Percentiles rank a stretch among this genome's conserved stretches.
Conservation (phyloP, 1,140 invertebrate species). For the Scaptomyza hsui region DNA sequence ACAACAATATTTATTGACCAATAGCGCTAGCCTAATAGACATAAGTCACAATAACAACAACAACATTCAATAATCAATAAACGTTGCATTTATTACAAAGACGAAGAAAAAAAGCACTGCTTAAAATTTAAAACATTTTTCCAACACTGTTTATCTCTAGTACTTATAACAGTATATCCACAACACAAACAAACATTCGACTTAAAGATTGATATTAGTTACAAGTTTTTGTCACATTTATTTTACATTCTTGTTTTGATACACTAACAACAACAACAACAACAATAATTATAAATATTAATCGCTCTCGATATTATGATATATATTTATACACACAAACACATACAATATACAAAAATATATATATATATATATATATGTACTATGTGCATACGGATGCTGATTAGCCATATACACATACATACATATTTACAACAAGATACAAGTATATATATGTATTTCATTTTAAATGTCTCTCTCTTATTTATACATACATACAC, state of each 20-base stretch:
- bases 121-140: no score
- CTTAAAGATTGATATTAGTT: background rate
- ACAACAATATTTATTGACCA: conserved; percentile 28
- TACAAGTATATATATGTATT: conserved; percentile 26
- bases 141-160: conserved; percentile 15
- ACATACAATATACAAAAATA: background rate
- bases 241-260: background rate
- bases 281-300: background rate
- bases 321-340: background rate
- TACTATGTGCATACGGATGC: background rate
- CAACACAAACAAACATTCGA: background rate
- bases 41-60: conserved; percentile 15
- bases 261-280: conserved; percentile 2
- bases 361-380: conserved; percentile 2
- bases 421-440: conserved; percentile 3
- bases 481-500: conserved; percentile 18
- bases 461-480: conserved; percentile 1
- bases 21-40: conserved; percentile 26
- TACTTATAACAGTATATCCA: conserved; percentile 6
- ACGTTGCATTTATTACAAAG: conserved; percentile 30
- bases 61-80: conserved; percentile 10
- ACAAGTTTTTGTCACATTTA: conserved; percentile 2
- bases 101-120: no score
- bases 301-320: conserved; percentile 27
- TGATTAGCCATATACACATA: conserved; percentile 5